Evolutionary conservation across 2,797 vertebrate species (phyloP).

Genomic region (Cacajao melanocephalus): DNA sequence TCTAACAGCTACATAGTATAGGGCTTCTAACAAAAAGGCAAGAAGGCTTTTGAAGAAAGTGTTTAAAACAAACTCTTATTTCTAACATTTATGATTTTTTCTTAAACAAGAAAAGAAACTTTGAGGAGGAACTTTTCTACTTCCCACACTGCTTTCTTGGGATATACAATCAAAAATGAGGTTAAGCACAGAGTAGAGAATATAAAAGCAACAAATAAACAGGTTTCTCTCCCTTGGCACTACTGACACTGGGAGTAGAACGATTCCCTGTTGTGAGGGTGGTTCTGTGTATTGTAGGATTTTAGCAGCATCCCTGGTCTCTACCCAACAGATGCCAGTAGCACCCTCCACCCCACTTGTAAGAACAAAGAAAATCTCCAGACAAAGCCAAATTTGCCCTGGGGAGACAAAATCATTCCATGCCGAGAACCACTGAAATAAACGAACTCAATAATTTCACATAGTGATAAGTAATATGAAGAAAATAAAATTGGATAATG

Average conservation of each 20-base stretch:
- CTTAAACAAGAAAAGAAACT: too few relatives aligned
- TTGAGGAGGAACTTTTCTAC: too few relatives aligned
- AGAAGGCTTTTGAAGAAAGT: too few relatives aligned
- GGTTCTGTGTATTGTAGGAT: background rate
- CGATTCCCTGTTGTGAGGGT: background rate
- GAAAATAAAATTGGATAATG: background rate
- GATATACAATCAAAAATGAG: background rate
- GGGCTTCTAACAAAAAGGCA: too few relatives aligned
- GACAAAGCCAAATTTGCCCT: background rate
- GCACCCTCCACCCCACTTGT: background rate
- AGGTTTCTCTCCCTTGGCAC: background rate
- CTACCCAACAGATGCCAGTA: background rate
- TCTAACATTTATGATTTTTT: too few relatives aligned
- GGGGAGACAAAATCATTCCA: background rate
- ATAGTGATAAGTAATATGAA: background rate
- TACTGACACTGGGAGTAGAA: background rate
- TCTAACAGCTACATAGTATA: too few relatives aligned
- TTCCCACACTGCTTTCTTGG: background rate
- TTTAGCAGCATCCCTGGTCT: background rate
- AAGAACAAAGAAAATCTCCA: background rate
- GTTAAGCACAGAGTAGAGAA: background rate
- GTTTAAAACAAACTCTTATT: too few relatives aligned
- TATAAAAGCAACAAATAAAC: background rate
- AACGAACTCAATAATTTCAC: background rate
- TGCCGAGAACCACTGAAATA: background rate